phyloP scores from a whole-genome alignment of 1,140 invertebrate genomes.

The Chlorops oryzae region DNA sequence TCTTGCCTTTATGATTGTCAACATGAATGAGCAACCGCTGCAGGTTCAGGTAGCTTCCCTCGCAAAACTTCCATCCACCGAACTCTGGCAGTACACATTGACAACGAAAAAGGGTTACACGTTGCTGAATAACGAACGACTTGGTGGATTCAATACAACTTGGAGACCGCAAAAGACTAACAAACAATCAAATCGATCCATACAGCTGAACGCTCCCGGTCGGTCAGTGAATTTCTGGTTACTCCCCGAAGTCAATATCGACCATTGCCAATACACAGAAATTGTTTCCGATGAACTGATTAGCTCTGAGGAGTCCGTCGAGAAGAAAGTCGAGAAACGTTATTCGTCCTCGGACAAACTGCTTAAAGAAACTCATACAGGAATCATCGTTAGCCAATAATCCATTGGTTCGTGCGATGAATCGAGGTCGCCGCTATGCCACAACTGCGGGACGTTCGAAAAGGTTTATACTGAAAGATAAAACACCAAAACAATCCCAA shows the following conservation, averaged over 20 bases:
- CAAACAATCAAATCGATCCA: conserved; percentile 20
- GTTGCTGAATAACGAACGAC: conserved; percentile 29
- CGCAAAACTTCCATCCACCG: conserved; percentile 25
- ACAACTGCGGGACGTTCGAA: conserved; percentile 9
- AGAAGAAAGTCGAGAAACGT: conserved; percentile 5
- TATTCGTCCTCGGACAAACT: conserved; percentile 36
- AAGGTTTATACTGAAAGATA: conserved; percentile 31
- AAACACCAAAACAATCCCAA: conserved; percentile 17
- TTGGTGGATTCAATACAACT: conserved; percentile 30
- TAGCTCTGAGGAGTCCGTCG: neutral
- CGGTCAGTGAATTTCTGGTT: conserved; percentile 44
- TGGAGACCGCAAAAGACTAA: conserved; percentile 27
- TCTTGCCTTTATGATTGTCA: conserved; percentile 42
- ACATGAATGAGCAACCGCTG: conserved; percentile 29
- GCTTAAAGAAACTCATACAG: conserved; percentile 36
- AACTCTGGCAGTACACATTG: conserved; percentile 38
- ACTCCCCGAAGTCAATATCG: conserved; percentile 33
- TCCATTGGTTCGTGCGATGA: conserved; percentile 21
- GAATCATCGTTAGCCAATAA: conserved; percentile 30
- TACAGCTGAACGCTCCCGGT: conserved; percentile 35
- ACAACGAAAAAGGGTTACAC: conserved; percentile 22
- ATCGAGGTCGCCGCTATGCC: conserved; percentile 16
- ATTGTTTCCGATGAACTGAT: conserved; percentile 23
- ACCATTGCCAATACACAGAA: conserved; percentile 41
- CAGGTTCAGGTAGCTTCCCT: conserved; percentile 31